Conservation (phyloP, 2,113 vertebrate genomes). For the Redunca redunca region DNA sequence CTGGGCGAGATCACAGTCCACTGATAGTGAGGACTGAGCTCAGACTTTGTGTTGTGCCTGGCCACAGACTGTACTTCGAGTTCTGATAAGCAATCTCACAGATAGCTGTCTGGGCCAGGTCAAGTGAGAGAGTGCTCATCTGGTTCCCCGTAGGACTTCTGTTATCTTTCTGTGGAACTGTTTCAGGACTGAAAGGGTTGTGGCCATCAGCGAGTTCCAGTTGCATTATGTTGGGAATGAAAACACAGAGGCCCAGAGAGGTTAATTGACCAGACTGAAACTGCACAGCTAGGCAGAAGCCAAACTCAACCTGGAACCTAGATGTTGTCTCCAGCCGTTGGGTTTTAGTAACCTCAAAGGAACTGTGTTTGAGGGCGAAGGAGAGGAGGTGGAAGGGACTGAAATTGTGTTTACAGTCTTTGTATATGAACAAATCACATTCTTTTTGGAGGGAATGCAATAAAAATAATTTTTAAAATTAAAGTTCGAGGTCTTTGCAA, state of each 20-base stretch:
- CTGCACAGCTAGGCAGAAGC: background rate
- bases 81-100: conserved; percentile 11
- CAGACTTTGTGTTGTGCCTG: background rate
- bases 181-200: background rate
- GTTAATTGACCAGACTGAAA: background rate
- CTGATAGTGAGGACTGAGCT: background rate
- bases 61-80: background rate
- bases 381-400: background rate
- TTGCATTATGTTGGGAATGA: background rate
- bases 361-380: background rate
- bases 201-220: background rate
- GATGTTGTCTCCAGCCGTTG: background rate
- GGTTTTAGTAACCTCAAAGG: background rate
- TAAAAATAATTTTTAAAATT: background rate
- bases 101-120: background rate
- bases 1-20: background rate
- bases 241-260: background rate
- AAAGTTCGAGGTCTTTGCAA: background rate
- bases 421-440: background rate
- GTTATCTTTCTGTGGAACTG: background rate
- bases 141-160: background rate
- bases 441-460: background rate
- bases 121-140: background rate
- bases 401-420: background rate
- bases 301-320: background rate